Evolutionary conservation across 1,140 invertebrate genomes (phyloP), one percentile per base, ranked within the genome.

Genomic region (Drosophila subobscura): DNA sequence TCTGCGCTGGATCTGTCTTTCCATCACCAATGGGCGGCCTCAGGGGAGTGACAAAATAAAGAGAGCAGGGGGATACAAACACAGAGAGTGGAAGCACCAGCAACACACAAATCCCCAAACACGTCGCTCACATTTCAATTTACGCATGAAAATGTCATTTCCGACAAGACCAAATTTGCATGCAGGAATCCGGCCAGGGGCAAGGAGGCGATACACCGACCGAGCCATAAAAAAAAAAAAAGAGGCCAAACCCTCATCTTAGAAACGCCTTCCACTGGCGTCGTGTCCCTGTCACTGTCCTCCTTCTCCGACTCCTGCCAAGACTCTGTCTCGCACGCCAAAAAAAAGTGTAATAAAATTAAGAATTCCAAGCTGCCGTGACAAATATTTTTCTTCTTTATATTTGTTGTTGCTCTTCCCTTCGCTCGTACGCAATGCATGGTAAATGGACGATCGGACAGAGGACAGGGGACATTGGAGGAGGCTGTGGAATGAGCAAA

Each of bases 91-190:
- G 22, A 4, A 14, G 46, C 53, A 37, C 37, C 64, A 14, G 46
- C 53, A 37, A 45, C 64, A 70, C 51, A 70, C 66, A 75, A 88
- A 88, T 88, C 83, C 83, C 83, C 83, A 88, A 86, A 86, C 85
- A 89, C 86, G 85, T 89, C 80, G 80, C 85, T 79, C 80, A 85
- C 85, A 90, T 89, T 89, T 89, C 85, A 89, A 89, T 89, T 89
- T 89, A 89, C 85, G 86, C 85, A 89, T 89, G 86, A 89, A 89
- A 89, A 89, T 89, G 85, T 81, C 86, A 90, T 89, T 89, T 85
- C 86, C 83, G 78, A 88, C 83, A 81, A 65, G 68, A 74, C 58
- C 47, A 90, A 89, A 89, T 89, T 89, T 89, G 86, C 85, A 89
- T 89, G 85, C 80, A 85, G 71, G 72, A 85, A 81, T 86, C 74